Conservation (phyloP, 2,888 invertebrate genomes). For the Netelia melanura region DNA sequence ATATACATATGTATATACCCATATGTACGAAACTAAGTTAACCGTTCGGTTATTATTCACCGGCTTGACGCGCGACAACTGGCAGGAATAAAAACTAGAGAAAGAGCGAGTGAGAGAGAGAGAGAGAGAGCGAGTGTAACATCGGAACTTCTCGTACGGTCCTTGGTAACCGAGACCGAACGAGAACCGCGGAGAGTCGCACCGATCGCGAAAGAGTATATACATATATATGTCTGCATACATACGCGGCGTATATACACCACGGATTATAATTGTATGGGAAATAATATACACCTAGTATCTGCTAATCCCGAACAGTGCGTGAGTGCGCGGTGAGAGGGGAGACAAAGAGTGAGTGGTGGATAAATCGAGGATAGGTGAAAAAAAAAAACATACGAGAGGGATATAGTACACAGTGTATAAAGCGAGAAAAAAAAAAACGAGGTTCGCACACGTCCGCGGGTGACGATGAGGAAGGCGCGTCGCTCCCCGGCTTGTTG, state of each 20-base stretch:
- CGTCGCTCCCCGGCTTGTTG: conserved; percentile 73
- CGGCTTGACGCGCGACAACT: conserved; percentile 29
- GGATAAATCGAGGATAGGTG: conserved; percentile 14
- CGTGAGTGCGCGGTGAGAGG: conserved; percentile 13
- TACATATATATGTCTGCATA: conserved; percentile 6
- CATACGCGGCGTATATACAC: conserved; percentile 3
- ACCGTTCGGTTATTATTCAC: conserved; percentile 28
- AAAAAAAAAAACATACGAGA: conserved; percentile 37
- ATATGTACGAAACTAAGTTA: background rate
- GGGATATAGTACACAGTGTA: conserved; percentile 11
- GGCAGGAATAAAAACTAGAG: conserved; percentile 38
- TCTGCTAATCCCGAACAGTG: conserved; percentile 28
- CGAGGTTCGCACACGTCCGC: conserved; percentile 27
- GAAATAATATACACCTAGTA: conserved; percentile 38
- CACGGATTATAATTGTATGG: conserved; percentile 30
- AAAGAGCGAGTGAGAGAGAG: conserved; percentile 41
- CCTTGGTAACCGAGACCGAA: conserved; percentile 67
- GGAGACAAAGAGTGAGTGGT: conserved; percentile 12
- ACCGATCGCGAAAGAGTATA: conserved; percentile 59
- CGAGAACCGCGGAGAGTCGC: conserved; percentile 66
- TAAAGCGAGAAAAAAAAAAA: background rate
- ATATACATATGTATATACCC: background rate
- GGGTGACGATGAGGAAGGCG: conserved; percentile 72
- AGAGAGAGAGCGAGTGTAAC: conserved; percentile 52
- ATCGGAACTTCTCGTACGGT: conserved; percentile 40